Evolutionary conservation across 2,113 vertebrate genomes (phyloP).

Genomic region (Probosciger aterrimus): DNA sequence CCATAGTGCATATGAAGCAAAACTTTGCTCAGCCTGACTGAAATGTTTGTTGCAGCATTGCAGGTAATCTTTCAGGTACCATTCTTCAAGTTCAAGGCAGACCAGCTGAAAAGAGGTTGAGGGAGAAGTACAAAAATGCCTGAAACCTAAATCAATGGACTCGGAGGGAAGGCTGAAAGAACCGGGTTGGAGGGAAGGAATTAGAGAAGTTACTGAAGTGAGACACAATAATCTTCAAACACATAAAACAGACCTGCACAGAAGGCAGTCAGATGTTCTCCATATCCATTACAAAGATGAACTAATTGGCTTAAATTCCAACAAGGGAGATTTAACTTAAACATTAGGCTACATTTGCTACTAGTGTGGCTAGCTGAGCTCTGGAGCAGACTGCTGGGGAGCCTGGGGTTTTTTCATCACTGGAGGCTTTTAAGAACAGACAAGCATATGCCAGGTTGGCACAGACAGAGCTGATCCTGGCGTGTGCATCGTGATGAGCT

Average conservation of each 20-base stretch:
- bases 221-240: neutral
- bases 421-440: neutral
- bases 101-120: neutral
- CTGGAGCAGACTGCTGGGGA: neutral
- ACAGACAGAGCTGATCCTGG: neutral
- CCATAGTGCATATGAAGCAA: neutral
- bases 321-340: neutral
- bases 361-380: neutral
- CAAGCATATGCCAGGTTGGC: neutral
- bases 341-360: neutral
- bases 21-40: neutral
- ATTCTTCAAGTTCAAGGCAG: neutral
- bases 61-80: neutral
- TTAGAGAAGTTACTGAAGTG: neutral
- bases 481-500: neutral
- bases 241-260: neutral
- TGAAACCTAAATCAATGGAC: neutral
- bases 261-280: neutral
- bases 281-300: neutral
- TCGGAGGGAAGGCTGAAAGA: neutral
- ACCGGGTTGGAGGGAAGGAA: neutral
- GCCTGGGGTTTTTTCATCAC: neutral
- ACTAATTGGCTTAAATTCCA: neutral
- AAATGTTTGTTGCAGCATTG: neutral
- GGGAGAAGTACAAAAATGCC: neutral